A percentile compares a stretch with the other conserved stretches of the same genome.
phyloP scores from a whole-genome alignment of 2,797 vertebrate genomes.

The Hypotaenidia philippensis region DNA sequence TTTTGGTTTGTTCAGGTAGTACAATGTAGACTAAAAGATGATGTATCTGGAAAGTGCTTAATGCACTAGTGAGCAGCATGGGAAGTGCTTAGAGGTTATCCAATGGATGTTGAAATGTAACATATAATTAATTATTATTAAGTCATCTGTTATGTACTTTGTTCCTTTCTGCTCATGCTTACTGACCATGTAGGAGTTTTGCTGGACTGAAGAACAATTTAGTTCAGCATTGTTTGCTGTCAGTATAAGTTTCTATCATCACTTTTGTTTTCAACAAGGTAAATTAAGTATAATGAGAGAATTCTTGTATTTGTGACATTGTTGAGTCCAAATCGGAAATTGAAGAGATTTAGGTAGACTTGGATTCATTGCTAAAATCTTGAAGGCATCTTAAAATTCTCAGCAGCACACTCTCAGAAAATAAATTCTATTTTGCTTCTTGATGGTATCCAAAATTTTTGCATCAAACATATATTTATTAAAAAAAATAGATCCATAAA shows the following conservation, averaged over 20 bases:
- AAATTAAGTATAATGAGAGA: background rate
- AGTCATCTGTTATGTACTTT: background rate
- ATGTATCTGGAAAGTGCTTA: background rate
- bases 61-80: background rate
- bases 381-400: background rate
- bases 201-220: background rate
- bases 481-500: background rate
- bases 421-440: background rate
- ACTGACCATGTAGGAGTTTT: background rate
- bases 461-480: background rate
- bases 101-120: background rate
- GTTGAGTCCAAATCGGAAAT: background rate
- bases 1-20: background rate
- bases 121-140: background rate
- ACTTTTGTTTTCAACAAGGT: background rate
- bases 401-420: background rate
- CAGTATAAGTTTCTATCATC: background rate
- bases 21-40: background rate
- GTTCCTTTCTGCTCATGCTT: background rate
- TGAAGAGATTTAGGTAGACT: background rate
- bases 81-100: background rate
- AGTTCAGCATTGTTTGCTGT: background rate
- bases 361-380: background rate
- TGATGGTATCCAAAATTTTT: background rate
- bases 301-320: background rate